Conservation (phyloP, 2,888 invertebrate genomes). For the Heliconius charithonia region DNA sequence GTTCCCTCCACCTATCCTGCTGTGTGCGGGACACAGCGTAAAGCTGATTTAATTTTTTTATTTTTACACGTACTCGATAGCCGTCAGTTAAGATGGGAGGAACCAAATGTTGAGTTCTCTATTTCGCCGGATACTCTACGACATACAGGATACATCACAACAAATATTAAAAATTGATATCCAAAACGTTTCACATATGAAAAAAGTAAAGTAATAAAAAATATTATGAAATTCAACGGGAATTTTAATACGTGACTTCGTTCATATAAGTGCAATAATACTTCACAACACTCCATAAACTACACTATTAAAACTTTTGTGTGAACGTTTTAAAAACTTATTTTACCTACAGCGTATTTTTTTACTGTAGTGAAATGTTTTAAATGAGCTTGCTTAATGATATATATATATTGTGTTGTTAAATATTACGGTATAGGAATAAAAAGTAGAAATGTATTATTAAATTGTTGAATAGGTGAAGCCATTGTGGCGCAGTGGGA, state of each 20-base stretch:
- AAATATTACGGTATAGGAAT: neutral
- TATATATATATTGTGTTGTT: constrained; percentile 5
- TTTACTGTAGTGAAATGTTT: neutral
- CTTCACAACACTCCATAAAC: constrained; percentile 12
- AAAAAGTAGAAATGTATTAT: neutral
- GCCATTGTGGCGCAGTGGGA: neutral
- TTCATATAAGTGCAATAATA: constrained; percentile 23
- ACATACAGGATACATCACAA: too few species aligned
- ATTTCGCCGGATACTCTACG: too few species aligned
- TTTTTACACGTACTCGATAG: too few species aligned
- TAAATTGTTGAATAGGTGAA: neutral
- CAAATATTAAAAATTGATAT: neutral
- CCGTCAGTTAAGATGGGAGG: too few species aligned
- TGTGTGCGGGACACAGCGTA: too few species aligned
- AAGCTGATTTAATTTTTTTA: too few species aligned
- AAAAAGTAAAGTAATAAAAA: neutral
- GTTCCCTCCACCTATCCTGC: too few species aligned
- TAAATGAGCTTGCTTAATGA: constrained; percentile 13
- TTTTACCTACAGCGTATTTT: constrained; percentile 7
- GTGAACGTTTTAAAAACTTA: constrained; percentile 23
- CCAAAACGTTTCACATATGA: neutral
- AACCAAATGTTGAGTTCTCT: too few species aligned
- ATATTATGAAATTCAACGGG: constrained; percentile 4
- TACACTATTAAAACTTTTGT: constrained; percentile 23
- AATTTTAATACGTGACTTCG: constrained; percentile 22